Conservation (phyloP, 2,888 invertebrate genomes). For the Callinectes sapidus region DNA sequence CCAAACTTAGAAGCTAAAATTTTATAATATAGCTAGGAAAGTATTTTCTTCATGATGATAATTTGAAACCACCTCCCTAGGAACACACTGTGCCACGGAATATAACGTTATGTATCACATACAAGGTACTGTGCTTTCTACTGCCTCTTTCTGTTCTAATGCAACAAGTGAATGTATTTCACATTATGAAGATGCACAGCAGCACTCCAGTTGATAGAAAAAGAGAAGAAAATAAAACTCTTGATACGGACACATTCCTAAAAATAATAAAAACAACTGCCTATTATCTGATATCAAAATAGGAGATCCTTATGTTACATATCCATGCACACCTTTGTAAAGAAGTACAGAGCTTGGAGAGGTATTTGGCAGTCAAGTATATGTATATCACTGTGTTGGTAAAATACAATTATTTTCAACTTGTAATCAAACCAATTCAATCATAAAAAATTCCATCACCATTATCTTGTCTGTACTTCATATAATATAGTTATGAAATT, state of each 20-base stretch:
- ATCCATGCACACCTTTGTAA: background rate
- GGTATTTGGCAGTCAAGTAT: background rate
- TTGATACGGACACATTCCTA: background rate
- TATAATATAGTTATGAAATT: background rate
- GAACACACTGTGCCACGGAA: background rate
- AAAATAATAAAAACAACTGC: background rate
- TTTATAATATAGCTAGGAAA: background rate
- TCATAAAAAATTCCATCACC: background rate
- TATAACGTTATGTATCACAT: background rate
- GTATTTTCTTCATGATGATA: background rate
- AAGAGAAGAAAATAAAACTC: background rate
- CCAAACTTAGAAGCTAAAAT: background rate
- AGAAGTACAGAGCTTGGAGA: constrained; percentile 1
- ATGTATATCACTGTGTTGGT: background rate
- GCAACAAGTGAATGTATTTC: background rate
- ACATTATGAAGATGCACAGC: background rate
- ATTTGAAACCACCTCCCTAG: background rate
- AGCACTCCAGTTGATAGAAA: background rate
- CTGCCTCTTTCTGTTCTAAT: background rate
- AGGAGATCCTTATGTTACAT: constrained; percentile 9
- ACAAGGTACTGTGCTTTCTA: background rate
- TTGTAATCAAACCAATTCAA: background rate
- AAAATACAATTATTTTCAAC: background rate
- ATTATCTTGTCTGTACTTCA: background rate
- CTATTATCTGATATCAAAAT: background rate